Conservation (phyloP, 2,113 vertebrate species). For the Hylia prasina region DNA sequence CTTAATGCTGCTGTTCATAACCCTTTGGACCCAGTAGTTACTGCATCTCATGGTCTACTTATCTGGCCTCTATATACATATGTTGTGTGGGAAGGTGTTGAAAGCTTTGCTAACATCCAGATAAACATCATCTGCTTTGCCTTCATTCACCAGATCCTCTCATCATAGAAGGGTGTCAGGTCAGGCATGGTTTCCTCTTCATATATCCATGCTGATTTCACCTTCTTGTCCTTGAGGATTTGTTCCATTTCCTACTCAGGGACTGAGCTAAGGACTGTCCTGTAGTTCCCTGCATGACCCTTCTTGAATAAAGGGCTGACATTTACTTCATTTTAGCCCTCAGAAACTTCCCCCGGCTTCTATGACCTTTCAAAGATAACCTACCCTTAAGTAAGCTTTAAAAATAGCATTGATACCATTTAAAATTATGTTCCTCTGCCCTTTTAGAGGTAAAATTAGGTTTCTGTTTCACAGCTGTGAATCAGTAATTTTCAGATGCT, state of each 20-base stretch:
- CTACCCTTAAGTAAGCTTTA: not conserved
- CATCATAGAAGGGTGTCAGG: not conserved
- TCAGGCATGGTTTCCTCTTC: not conserved
- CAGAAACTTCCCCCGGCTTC: not conserved
- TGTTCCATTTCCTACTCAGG: not conserved
- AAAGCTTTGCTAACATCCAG: not conserved
- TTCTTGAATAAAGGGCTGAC: not conserved
- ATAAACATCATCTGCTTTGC: not conserved
- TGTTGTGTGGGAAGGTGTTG: not conserved
- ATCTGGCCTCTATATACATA: rapidly evolving
- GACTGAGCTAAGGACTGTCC: not conserved
- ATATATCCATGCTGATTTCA: not conserved
- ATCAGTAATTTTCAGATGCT: not conserved
- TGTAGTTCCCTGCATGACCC: not conserved
- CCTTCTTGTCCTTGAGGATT: not conserved
- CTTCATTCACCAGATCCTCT: not conserved
- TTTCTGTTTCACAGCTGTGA: not conserved
- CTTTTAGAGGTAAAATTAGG: not conserved
- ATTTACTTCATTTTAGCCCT: not conserved
- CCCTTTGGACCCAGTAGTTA: not conserved
- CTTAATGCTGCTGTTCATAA: not conserved
- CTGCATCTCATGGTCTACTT: not conserved
- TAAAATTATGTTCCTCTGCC: not conserved
- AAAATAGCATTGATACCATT: not conserved
- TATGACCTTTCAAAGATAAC: not conserved